Evolutionary conservation across 2,888 invertebrate genomes (phyloP).

Genomic region (Azorinus chamasolen): DNA sequence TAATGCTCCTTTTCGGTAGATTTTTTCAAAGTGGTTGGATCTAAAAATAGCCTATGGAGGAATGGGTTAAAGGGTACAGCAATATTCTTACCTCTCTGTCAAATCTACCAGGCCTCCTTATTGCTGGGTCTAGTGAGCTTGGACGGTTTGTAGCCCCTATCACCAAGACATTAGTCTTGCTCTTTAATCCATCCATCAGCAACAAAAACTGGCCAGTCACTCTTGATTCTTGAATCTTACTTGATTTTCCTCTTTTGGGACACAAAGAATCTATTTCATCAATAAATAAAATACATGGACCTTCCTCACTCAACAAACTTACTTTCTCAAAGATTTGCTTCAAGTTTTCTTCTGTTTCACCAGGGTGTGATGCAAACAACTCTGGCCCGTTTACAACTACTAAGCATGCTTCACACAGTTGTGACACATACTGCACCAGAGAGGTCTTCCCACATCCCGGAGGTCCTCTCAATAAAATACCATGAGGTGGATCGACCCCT

Average conservation of each 20-base stretch:
- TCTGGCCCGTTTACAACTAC: conserved; percentile 87
- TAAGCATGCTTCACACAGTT: conserved; percentile 87
- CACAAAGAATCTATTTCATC: conserved; percentile 86
- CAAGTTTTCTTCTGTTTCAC: conserved; percentile 88
- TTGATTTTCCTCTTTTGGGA: conserved; percentile 64
- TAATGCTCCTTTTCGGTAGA: too few species aligned
- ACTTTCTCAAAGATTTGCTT: conserved; percentile 87
- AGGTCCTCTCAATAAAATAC: conserved; percentile 80
- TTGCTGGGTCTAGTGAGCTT: conserved; percentile 87
- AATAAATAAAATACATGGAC: conserved; percentile 86
- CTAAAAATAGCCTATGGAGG: too few species aligned
- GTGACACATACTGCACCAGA: conserved; percentile 90
- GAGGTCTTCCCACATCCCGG: conserved; percentile 87
- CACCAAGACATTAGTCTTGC: conserved; percentile 86
- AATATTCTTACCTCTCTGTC: conserved; percentile 88
- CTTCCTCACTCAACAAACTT: conserved; percentile 83
- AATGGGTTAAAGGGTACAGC: too few species aligned
- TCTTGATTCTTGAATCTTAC: conserved; percentile 84
- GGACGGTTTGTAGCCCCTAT: conserved; percentile 88
- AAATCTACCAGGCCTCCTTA: conserved; percentile 88
- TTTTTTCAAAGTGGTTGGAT: too few species aligned
- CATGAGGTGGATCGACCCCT: conserved; percentile 66
- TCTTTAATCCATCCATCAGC: conserved; percentile 87
- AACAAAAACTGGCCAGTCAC: conserved; percentile 87
- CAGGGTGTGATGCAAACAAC: conserved; percentile 87